These are phyloP conservation scores for Tyto alba DNA, from an alignment of 2,113 vertebrate species.

Conservation along the genomic window DNA sequence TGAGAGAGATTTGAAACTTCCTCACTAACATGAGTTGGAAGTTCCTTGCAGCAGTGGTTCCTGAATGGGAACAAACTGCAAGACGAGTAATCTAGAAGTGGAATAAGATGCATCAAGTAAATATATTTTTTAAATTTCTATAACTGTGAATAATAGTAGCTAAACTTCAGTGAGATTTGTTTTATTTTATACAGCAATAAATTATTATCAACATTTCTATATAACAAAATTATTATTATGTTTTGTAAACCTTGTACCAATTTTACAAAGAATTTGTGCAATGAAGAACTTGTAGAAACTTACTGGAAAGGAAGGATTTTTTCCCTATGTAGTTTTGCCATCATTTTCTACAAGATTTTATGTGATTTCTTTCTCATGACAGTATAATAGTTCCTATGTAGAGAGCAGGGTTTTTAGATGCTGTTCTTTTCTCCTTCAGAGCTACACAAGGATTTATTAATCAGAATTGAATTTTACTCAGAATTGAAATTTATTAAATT, in stretches of 20 bases:
- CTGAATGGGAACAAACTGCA: not conserved
- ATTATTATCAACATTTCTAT: not conserved
- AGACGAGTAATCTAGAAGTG: not conserved
- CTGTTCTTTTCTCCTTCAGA: not conserved
- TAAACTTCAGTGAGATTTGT: not conserved
- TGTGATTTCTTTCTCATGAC: not conserved
- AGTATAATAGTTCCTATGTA: not conserved
- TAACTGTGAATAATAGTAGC: not conserved
- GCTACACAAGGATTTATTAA: not conserved
- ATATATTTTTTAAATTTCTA: not conserved
- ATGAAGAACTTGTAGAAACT: not conserved
- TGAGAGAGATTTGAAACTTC: not conserved
- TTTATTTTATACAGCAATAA: not conserved
- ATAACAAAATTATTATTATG: not conserved
- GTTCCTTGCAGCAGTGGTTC: not conserved
- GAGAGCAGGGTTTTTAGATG: not conserved
- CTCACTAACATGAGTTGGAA: not conserved
- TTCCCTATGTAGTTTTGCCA: not conserved
- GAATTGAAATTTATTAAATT: not conserved
- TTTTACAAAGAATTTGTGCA: not conserved
- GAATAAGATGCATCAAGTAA: not conserved
- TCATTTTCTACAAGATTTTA: not conserved
- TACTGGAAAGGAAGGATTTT: not conserved
- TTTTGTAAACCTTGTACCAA: not conserved
- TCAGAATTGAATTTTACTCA: not conserved